Evolutionary conservation across 2,113 vertebrate species (phyloP), one percentile per base, ranked within the genome.

Genomic region (Pangasianodon gigas): DNA sequence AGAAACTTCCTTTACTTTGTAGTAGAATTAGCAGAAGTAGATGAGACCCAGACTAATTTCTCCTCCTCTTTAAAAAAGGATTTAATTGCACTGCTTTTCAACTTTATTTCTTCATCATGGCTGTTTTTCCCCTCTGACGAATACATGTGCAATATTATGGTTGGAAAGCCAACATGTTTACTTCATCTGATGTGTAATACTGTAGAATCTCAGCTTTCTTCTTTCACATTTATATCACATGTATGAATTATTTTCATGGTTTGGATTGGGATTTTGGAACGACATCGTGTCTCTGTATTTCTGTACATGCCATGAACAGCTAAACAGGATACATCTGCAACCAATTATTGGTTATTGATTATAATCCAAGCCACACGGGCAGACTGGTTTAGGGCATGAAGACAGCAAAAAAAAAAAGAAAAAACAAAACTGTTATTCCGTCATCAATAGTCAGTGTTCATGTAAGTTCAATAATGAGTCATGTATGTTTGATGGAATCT

Each of bases 301-400:
- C 71, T 87, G 67, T 32, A 89, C 60, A 67, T 86, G 85, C 67
- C 52, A 29, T 9, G 41, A 37, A 19, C 52, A 74, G 81, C 75
- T 82, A 87, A 87, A 92, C 93, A 87, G 69, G 69, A 62, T 52
- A 87, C 93, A 93, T 93, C 92, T 94, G 94, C 67, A 87, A 92
- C 9, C 71, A 85, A 93, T 93, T 91, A 82, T 56, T 3, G 91
- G 56, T 89, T 54, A 90, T 92, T 90, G 93, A 92, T 93, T 91
- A 93, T 85, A 79, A 69, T 46, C 77, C 84, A 87, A 89, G 87
- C 83, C 51, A 24, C 86, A 85, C 85, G 86, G 91, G 41, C 67
- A 48, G 65, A 89, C 87, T 89, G 51, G 60, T 80, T 52, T n/a
- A 51, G 65, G 82, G 83, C 75, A 74, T 5, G 41, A 89, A 87